A percentile compares a stretch with the other conserved stretches of the same genome.
These are phyloP conservation scores for Corythoichthys haematopterus DNA, from an alignment of 2,113 vertebrate genomes.

Conservation along the genomic window DNA sequence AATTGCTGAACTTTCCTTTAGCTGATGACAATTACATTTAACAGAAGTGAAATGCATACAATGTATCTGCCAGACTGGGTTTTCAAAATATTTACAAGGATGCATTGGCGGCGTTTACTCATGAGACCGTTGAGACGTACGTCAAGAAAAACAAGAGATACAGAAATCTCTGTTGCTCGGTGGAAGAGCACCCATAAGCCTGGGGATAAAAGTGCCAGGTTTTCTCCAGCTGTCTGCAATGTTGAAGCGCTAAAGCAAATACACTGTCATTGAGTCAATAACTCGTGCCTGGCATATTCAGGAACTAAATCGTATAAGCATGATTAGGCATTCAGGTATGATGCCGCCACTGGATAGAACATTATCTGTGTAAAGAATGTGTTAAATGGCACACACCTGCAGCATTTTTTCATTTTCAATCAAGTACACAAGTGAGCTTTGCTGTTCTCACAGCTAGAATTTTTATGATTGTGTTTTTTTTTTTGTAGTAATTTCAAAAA, in stretches of 20 bases:
- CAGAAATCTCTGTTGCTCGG: conserved; percentile 12
- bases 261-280: conserved; percentile 26
- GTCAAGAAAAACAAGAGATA: conserved; percentile 23
- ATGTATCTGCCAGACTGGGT: conserved; percentile 9
- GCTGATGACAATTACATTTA: neutral
- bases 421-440: neutral
- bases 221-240: conserved; percentile 15
- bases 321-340: conserved; percentile 13
- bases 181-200: conserved; percentile 16
- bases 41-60: conserved; percentile 1
- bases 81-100: conserved; percentile 14
- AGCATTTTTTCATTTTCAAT: neutral
- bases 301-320: conserved; percentile 14
- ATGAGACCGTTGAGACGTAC: conserved; percentile 6
- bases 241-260: conserved; percentile 27
- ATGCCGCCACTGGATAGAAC: neutral
- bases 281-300: conserved; percentile 9
- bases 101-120: conserved; percentile 20
- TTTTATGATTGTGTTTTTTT: neutral
- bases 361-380: conserved; percentile 1
- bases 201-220: conserved; percentile 24
- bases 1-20: neutral
- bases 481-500: neutral
- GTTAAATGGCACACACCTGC: neutral
- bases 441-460: neutral